Percentiles rank a stretch among this genome's conserved stretches.
Conservation (phyloP, 2,888 invertebrate species). For the Lysandra bellargus region DNA sequence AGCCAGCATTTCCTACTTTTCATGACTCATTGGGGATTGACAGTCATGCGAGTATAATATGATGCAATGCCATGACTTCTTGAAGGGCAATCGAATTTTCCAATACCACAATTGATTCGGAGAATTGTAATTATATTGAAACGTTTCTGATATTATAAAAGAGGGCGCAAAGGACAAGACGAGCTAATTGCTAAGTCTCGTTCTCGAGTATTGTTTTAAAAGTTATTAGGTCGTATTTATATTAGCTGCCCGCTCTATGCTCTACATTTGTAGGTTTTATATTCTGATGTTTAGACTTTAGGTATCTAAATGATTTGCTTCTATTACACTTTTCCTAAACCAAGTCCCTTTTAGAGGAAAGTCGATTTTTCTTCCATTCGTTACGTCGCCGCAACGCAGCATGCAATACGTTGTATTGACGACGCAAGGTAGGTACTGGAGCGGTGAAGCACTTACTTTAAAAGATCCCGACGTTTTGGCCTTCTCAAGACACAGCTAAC, state of each 20-base stretch:
- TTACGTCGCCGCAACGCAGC: too few relatives aligned
- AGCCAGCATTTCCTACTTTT: background rate
- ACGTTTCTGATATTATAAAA: background rate
- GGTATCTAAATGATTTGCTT: background rate
- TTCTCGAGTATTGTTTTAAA: slow-evolving; percentile 1
- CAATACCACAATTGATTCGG: background rate
- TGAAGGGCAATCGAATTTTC: background rate
- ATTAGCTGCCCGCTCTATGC: background rate
- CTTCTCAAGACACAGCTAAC: background rate
- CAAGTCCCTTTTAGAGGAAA: background rate
- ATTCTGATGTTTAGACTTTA: background rate
- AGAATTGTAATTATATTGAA: background rate
- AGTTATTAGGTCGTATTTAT: background rate
- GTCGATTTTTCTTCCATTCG: too few relatives aligned
- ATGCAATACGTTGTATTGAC: too few relatives aligned
- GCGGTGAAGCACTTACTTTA: background rate
- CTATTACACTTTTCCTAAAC: background rate
- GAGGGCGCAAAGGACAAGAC: background rate
- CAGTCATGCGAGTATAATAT: background rate
- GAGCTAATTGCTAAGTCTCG: background rate
- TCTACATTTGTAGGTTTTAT: background rate
- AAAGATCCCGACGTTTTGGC: background rate
- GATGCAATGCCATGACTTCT: slow-evolving; percentile 6
- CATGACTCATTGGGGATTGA: background rate
- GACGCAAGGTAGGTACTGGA: too few relatives aligned